phyloP scores from a whole-genome alignment of 37 sponge, comb jelly and placozoan species.

The Aplysina aerophoba region DNA sequence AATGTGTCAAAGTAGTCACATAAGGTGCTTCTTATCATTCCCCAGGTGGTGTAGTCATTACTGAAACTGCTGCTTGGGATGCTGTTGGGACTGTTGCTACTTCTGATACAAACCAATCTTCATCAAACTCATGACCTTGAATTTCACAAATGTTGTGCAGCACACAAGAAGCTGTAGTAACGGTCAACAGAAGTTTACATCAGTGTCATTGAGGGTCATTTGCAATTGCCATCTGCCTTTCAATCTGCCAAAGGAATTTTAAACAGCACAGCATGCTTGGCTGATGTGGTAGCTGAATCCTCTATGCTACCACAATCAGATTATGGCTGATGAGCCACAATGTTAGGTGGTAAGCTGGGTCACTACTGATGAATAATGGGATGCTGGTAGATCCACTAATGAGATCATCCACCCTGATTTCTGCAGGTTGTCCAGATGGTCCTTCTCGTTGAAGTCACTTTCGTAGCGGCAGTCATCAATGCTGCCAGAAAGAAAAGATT shows the following conservation, averaged over 20 bases:
- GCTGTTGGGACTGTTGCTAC: no score
- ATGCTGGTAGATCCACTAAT: slow-evolving; percentile 28
- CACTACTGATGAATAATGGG: slow-evolving; percentile 45
- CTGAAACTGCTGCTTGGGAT: no score
- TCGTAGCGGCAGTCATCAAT: no score
- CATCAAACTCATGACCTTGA: slow-evolving; percentile 16
- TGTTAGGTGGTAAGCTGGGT: slow-evolving; percentile 51
- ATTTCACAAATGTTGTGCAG: slow-evolving; percentile 36
- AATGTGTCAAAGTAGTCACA: no score
- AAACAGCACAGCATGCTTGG: slow-evolving; percentile 7
- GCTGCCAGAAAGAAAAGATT: no score
- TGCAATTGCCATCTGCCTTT: slow-evolving; percentile 23
- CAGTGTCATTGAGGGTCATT: slow-evolving; percentile 26
- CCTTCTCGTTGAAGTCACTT: no score
- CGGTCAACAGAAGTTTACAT: neutral
- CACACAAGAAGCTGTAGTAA: slow-evolving; percentile 22
- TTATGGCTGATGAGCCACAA: slow-evolving; percentile 20
- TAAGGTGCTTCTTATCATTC: no score
- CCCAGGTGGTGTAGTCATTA: no score
- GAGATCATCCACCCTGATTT: neutral
- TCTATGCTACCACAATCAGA: slow-evolving; percentile 28
- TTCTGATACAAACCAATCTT: no score
- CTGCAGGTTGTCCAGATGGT: no score
- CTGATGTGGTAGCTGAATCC: slow-evolving; percentile 21
- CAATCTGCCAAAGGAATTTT: slow-evolving; percentile 26